These are phyloP conservation scores for Phrynocephalus forsythii DNA, from an alignment of 2,797 vertebrate genomes.

Conservation along the genomic window DNA sequence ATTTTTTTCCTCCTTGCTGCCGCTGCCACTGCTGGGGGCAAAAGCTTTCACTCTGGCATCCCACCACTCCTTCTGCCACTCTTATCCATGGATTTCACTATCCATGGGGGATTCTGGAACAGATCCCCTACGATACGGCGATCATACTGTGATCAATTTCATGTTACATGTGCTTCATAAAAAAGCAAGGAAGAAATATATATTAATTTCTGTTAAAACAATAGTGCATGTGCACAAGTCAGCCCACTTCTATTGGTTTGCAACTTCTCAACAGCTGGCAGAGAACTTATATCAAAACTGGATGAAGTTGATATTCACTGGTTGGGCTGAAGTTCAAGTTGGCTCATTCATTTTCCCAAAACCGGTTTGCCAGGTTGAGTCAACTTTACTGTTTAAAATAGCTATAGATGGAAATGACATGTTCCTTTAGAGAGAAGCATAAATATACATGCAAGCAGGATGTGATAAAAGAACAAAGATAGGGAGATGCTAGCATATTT, in stretches of 20 bases:
- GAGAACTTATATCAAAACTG: slow-evolving; percentile 42
- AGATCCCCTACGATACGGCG: no score
- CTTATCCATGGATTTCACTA: no score
- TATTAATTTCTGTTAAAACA: background rate
- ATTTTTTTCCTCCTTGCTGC: no score
- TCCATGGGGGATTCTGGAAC: no score
- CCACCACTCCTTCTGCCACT: no score
- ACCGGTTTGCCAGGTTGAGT: slow-evolving; percentile 67
- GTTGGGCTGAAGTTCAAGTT: slow-evolving; percentile 23
- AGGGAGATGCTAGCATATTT: background rate
- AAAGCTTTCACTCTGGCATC: no score
- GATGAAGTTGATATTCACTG: background rate
- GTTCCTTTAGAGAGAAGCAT: background rate
- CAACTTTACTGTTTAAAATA: slow-evolving; percentile 33
- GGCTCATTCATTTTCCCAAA: slow-evolving; percentile 42
- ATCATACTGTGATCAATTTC: background rate
- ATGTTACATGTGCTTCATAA: background rate
- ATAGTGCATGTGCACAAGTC: no score
- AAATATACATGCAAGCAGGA: slow-evolving; percentile 17
- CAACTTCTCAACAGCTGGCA: background rate
- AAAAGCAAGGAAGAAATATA: background rate
- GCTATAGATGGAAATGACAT: background rate
- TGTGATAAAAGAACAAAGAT: background rate
- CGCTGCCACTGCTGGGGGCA: no score
- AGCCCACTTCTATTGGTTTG: background rate